Conservation (phyloP, 2,888 invertebrate species). For the Ceratothoa steindachneri region DNA sequence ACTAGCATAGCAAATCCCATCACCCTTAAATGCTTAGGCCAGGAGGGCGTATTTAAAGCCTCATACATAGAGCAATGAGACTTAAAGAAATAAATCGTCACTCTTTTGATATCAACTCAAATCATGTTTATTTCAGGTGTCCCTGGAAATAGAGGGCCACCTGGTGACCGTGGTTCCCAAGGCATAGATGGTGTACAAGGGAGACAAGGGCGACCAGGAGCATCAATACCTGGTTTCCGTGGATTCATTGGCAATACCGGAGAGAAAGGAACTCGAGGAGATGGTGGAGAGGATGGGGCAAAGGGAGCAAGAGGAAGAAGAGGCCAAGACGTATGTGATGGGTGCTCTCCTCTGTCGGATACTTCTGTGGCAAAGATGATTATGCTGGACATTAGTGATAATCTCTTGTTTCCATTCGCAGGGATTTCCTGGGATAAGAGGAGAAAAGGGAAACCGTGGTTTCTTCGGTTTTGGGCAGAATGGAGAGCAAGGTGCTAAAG, state of each 20-base stretch:
- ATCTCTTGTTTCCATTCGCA: no score
- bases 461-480: constrained; percentile 9
- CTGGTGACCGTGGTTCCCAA: neutral
- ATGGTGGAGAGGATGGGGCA: constrained; percentile 25
- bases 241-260: constrained; percentile 55
- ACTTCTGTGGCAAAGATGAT: no score
- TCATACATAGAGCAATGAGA: no score
- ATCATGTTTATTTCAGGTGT: no score
- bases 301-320: constrained; percentile 17
- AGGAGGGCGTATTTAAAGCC: no score
- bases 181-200: neutral
- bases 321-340: constrained; percentile 21
- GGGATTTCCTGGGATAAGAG: constrained; percentile 24
- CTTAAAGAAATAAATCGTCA: no score
- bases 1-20: no score
- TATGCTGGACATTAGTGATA: no score
- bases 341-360: neutral
- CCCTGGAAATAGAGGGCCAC: neutral
- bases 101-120: no score
- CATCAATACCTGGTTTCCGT: constrained; percentile 51
- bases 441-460: constrained; percentile 31
- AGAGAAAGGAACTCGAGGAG: constrained; percentile 44
- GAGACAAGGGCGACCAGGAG: neutral
- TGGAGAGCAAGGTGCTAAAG: constrained; percentile 15
- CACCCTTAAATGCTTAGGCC: no score